Percentiles rank a stretch among this genome's conserved stretches.
Evolutionary conservation across 1,140 invertebrate species (phyloP).

Genomic region (Drosophila nigrodunni): DNA sequence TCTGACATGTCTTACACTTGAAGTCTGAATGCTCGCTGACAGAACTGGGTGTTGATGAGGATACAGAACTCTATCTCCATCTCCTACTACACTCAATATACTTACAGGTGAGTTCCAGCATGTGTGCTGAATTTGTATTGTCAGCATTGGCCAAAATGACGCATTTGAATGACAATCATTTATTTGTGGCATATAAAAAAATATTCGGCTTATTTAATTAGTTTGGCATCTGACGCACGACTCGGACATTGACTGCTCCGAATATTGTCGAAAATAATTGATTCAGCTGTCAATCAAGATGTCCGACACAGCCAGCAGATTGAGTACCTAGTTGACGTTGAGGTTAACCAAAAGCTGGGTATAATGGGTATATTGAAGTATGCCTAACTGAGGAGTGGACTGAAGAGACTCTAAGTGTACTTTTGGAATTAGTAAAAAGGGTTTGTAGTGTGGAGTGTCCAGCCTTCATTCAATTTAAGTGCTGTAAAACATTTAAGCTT

Average conservation of each 20-base stretch:
- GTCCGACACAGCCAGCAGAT: constrained; percentile 24
- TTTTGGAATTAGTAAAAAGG: too few species aligned
- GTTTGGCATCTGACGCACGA: constrained; percentile 43
- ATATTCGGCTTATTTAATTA: constrained; percentile 63
- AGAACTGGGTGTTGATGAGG: constrained; percentile 63
- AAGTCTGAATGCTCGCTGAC: constrained; percentile 66
- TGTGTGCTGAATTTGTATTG: constrained; percentile 59
- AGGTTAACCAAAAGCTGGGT: background rate
- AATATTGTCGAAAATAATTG: constrained; percentile 62
- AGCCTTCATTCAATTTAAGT: background rate
- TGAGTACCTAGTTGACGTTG: background rate
- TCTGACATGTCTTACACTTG: constrained; percentile 77
- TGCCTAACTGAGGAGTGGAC: background rate
- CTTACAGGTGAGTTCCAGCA: constrained; percentile 14
- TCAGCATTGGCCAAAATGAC: constrained; percentile 56
- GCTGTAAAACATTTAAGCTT: background rate
- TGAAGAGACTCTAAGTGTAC: too few species aligned
- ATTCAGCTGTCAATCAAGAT: constrained; percentile 56
- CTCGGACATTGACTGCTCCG: constrained; percentile 13
- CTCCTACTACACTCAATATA: background rate
- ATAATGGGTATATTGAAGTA: background rate
- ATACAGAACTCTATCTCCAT: constrained; percentile 30
- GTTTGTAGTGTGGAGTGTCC: too few species aligned
- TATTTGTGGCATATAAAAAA: constrained; percentile 27
- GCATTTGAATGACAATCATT: constrained; percentile 69